A percentile compares a stretch with the other conserved stretches of the same genome.
Conservation (phyloP, 2,888 invertebrate species). For the Ormyrus labotus region DNA sequence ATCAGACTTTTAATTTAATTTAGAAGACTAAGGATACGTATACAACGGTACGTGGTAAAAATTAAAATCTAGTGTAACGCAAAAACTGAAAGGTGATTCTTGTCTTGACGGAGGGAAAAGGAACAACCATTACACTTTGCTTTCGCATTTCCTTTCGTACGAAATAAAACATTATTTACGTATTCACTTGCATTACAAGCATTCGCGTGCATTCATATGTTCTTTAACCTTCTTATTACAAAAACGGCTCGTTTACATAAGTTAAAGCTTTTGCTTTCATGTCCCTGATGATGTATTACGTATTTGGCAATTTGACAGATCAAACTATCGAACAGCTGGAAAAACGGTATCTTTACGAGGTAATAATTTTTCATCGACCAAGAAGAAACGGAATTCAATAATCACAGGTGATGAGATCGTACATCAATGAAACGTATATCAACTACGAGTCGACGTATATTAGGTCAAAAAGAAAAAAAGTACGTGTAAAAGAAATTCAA, state of each 20-base stretch:
- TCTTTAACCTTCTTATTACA: slow-evolving; percentile 29
- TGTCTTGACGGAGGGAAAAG: slow-evolving; percentile 47
- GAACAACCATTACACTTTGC: slow-evolving; percentile 47
- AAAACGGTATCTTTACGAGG: slow-evolving; percentile 39
- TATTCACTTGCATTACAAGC: slow-evolving; percentile 32
- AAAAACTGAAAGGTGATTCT: slow-evolving; percentile 30
- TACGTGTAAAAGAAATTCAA: slow-evolving; percentile 8
- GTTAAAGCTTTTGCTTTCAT: slow-evolving; percentile 18
- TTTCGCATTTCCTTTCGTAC: slow-evolving; percentile 12
- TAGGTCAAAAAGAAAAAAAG: slow-evolving; percentile 14
- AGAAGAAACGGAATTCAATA: slow-evolving; percentile 26
- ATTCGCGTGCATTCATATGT: slow-evolving; percentile 35
- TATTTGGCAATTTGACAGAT: slow-evolving; percentile 55
- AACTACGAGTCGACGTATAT: background rate
- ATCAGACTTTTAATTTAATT: slow-evolving; percentile 54
- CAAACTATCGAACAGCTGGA: slow-evolving; percentile 50
- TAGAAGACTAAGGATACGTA: slow-evolving; percentile 38
- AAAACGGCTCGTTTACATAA: slow-evolving; percentile 14
- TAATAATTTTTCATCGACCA: slow-evolving; percentile 35
- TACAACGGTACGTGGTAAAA: background rate
- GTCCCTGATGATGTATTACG: slow-evolving; percentile 44
- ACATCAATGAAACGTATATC: slow-evolving; percentile 21
- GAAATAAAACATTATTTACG: slow-evolving; percentile 28
- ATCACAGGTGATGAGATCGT: slow-evolving; percentile 45
- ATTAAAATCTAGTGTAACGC: slow-evolving; percentile 15